Percentiles rank a stretch among this genome's conserved stretches.
These are phyloP conservation scores for Opisthograptis luteolata DNA, from an alignment of 2,888 invertebrate genomes.

Conservation along the genomic window DNA sequence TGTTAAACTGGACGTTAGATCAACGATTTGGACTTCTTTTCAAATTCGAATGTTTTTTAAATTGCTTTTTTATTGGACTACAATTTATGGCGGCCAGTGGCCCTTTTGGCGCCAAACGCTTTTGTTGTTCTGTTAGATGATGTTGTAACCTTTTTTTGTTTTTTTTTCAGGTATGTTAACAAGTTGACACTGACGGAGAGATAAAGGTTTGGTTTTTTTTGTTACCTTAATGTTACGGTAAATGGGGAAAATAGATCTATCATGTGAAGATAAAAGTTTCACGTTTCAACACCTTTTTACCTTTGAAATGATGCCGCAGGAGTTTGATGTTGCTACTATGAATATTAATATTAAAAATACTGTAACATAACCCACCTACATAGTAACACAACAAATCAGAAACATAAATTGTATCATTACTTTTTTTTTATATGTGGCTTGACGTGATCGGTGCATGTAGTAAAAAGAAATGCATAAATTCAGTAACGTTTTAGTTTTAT, in stretches of 20 bases:
- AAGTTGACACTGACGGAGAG: slow-evolving; percentile 36
- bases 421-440: no score
- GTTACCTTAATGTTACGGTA: background rate
- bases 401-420: no score
- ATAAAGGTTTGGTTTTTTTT: slow-evolving; percentile 29
- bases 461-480: no score
- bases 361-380: no score
- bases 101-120: slow-evolving; percentile 69
- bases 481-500: no score
- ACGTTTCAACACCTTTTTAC: slow-evolving; percentile 6
- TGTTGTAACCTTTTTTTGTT: slow-evolving; percentile 37
- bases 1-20: slow-evolving; percentile 44
- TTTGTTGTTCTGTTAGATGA: slow-evolving; percentile 38
- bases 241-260: background rate
- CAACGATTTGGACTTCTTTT: slow-evolving; percentile 58
- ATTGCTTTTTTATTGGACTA: slow-evolving; percentile 81
- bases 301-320: background rate
- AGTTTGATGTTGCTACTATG: no score
- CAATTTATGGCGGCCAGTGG: slow-evolving; percentile 72
- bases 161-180: slow-evolving; percentile 41
- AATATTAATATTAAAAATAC: no score
- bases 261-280: background rate
- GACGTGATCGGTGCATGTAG: no score
- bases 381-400: no score
- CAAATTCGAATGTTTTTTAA: slow-evolving; percentile 76